phyloP scores from a whole-genome alignment of 2,888 invertebrate genomes.

The Calameuta pallipes region DNA sequence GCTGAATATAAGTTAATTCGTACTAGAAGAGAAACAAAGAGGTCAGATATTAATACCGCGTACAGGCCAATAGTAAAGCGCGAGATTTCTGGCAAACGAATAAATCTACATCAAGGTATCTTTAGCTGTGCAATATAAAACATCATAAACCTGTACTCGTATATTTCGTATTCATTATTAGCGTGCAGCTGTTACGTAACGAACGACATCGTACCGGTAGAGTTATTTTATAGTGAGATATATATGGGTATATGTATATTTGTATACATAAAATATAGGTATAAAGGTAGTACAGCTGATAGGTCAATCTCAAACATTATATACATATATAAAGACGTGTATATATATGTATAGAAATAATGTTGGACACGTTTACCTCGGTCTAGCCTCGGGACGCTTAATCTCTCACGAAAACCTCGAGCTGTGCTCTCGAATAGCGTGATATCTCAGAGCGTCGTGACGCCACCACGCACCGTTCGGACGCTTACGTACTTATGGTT shows the following conservation, averaged over 20 bases:
- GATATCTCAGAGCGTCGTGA: not conserved
- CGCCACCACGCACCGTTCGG: not conserved
- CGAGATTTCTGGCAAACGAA: no score
- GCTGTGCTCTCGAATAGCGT: no score
- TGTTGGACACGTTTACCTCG: not conserved
- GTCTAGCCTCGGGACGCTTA: not conserved
- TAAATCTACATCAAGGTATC: not conserved
- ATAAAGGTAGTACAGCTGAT: not conserved
- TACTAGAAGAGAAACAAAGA: no score
- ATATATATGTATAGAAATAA: no score
- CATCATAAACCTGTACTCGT: constrained; percentile 5
- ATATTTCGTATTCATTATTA: constrained; percentile 51
- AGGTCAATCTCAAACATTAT: not conserved
- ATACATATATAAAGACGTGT: no score
- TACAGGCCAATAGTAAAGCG: no score
- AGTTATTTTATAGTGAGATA: no score
- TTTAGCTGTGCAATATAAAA: not conserved
- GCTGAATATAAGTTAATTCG: no score
- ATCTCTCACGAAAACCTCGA: not conserved
- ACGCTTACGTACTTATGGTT: not conserved
- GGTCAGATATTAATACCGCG: no score
- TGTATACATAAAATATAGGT: no score
- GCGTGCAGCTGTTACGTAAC: constrained; percentile 43
- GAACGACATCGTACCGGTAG: constrained; percentile 29
- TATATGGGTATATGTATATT: no score